phyloP scores from a whole-genome alignment of 2,888 invertebrate species.

The Caenorhabditis imperialis region DNA sequence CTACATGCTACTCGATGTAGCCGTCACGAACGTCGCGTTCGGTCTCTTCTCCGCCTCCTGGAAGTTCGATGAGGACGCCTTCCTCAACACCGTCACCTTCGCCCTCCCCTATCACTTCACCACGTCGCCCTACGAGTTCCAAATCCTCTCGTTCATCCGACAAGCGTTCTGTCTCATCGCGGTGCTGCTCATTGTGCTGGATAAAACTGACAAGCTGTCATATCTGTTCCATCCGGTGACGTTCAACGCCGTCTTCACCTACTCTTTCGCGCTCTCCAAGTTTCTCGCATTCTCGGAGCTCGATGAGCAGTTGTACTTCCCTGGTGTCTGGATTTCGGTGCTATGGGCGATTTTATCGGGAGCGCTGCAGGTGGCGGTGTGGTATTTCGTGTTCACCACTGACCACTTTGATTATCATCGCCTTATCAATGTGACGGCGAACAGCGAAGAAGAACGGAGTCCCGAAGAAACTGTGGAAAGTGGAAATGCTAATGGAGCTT shows the following conservation, averaged over 20 bases:
- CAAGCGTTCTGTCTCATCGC: conserved; percentile 33
- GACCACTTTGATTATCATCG: conserved; percentile 51
- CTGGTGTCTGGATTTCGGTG: conserved; percentile 67
- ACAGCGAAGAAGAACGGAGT: conserved; percentile 14
- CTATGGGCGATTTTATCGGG: conserved; percentile 57
- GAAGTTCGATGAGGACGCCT: conserved; percentile 33
- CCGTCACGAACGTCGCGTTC: conserved; percentile 52
- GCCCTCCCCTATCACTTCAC: conserved; percentile 45
- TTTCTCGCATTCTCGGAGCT: conserved; percentile 73
- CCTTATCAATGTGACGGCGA: conserved; percentile 24
- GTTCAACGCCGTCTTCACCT: conserved; percentile 48
- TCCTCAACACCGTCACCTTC: conserved; percentile 11
- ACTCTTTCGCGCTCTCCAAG: conserved; percentile 67
- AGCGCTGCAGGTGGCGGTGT: conserved; percentile 31
- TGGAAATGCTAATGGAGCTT: conserved; percentile 2
- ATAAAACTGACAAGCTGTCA: conserved; percentile 37
- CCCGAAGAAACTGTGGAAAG: conserved; percentile 13
- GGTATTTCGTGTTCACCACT: conserved; percentile 57
- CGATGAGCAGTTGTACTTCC: conserved; percentile 56
- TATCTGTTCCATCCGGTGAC: conserved; percentile 32
- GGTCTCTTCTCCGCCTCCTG: conserved; percentile 55
- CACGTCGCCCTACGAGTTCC: conserved; percentile 51
- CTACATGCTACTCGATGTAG: conserved; percentile 51
- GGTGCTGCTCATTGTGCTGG: conserved; percentile 31
- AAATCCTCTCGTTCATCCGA: conserved; percentile 39